A percentile compares a stretch with the other conserved stretches of the same genome.
phyloP scores from a whole-genome alignment of 1,140 invertebrate species.

The Drosophila kikkawai region DNA sequence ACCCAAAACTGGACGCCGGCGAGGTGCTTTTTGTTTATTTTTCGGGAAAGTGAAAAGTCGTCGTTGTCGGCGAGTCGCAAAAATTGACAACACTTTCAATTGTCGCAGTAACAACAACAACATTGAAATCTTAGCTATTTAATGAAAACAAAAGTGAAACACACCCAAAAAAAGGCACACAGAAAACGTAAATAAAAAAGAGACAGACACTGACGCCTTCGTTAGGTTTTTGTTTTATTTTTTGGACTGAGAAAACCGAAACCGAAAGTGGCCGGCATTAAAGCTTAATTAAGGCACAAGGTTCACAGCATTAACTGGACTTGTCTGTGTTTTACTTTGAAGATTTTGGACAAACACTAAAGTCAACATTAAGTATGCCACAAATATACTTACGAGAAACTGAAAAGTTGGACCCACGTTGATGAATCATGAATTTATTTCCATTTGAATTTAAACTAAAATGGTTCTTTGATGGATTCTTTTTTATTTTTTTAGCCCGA shows the following conservation, averaged over 20 bases:
- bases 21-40: slow-evolving; percentile 8
- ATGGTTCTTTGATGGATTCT: not conserved
- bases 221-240: slow-evolving; percentile 8
- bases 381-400: not conserved
- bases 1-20: slow-evolving; percentile 37
- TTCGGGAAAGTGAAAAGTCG: slow-evolving; percentile 52
- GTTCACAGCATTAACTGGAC: slow-evolving; percentile 51
- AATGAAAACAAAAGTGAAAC: slow-evolving; percentile 63
- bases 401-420: not conserved
- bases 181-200: slow-evolving; percentile 21
- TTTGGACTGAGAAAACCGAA: slow-evolving; percentile 18
- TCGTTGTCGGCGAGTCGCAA: slow-evolving; percentile 31
- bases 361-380: not conserved
- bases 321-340: not conserved
- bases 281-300: slow-evolving; percentile 60
- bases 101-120: slow-evolving; percentile 28
- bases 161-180: slow-evolving; percentile 11
- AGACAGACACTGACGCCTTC: slow-evolving; percentile 24
- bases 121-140: slow-evolving; percentile 28
- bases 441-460: not conserved
- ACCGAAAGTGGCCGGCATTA: slow-evolving; percentile 56
- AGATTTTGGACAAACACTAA: slow-evolving; percentile 1
- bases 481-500: too few relatives aligned
- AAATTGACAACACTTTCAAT: slow-evolving; percentile 68
- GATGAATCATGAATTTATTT: not conserved